phyloP scores from a whole-genome alignment of 2,888 invertebrate genomes.

The Pseudococcus jackbeardsleyi region DNA sequence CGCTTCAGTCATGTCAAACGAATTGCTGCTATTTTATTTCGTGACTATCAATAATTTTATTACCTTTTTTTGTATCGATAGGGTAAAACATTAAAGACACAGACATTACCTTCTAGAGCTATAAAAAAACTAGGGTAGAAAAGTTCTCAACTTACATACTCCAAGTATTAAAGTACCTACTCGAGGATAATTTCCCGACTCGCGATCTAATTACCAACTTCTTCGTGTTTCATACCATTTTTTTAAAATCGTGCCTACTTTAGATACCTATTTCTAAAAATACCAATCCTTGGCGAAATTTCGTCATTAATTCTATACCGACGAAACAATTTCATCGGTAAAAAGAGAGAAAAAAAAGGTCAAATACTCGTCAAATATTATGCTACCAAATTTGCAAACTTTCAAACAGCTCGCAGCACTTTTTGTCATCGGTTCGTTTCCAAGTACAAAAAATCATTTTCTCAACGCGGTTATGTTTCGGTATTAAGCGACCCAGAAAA shows the following conservation, averaged over 20 bases:
- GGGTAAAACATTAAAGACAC: slow-evolving; percentile 7
- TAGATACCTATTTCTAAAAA: neutral
- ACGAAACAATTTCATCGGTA: neutral
- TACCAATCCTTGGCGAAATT: neutral
- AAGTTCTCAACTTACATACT: neutral
- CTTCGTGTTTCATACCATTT: neutral
- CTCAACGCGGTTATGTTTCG: neutral
- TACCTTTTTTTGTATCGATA: neutral
- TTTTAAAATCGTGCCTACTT: neutral
- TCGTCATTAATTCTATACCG: neutral
- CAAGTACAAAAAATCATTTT: neutral
- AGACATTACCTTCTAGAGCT: neutral
- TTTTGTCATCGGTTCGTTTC: neutral
- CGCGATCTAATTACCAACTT: neutral
- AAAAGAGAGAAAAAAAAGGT: neutral
- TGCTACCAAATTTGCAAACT: neutral
- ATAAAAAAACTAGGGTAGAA: neutral
- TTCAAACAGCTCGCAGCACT: neutral
- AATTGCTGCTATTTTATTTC: slow-evolving; percentile 21
- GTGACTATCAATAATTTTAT: slow-evolving; percentile 37
- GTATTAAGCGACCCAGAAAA: neutral
- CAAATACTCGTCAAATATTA: neutral
- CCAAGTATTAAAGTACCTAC: neutral
- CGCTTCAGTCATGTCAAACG: slow-evolving; percentile 20
- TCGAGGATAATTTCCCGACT: neutral